A percentile compares a stretch with the other conserved stretches of the same genome.
These are phyloP conservation scores for Camelus dromedarius DNA, from an alignment of 2,113 vertebrate genomes.

Conservation along the genomic window DNA sequence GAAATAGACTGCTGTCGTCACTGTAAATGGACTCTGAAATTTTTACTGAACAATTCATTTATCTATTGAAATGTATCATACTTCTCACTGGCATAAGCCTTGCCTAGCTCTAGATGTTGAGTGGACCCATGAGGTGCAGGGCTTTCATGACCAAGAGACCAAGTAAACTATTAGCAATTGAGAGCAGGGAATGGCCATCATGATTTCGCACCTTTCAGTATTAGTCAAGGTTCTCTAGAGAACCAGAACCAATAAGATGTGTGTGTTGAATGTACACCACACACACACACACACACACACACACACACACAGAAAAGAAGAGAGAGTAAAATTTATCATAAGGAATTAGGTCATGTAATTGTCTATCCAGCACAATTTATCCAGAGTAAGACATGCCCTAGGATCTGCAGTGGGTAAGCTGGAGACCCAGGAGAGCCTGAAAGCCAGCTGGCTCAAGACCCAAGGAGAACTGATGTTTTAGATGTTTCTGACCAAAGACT, in stretches of 20 bases:
- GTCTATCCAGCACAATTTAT: background rate
- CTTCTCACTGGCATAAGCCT: background rate
- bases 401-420: background rate
- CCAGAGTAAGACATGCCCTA: background rate
- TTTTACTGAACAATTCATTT: slow-evolving; percentile 12
- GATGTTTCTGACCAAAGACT: background rate
- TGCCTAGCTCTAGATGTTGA: background rate
- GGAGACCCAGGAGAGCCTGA: background rate
- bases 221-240: background rate
- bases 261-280: background rate
- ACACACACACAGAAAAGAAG: background rate
- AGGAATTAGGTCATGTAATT: background rate
- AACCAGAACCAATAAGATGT: background rate
- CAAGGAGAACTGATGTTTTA: background rate
- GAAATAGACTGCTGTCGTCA: background rate
- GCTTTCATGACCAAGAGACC: background rate
- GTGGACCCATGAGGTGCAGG: background rate
- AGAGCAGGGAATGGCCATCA: background rate
- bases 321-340: background rate
- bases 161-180: background rate
- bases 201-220: background rate
- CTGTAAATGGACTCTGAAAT: background rate
- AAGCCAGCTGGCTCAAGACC: background rate
- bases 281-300: background rate
- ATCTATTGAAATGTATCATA: background rate